Evolutionary conservation across 2,797 vertebrate genomes (phyloP).

Genomic region (Myotis planiceps): DNA sequence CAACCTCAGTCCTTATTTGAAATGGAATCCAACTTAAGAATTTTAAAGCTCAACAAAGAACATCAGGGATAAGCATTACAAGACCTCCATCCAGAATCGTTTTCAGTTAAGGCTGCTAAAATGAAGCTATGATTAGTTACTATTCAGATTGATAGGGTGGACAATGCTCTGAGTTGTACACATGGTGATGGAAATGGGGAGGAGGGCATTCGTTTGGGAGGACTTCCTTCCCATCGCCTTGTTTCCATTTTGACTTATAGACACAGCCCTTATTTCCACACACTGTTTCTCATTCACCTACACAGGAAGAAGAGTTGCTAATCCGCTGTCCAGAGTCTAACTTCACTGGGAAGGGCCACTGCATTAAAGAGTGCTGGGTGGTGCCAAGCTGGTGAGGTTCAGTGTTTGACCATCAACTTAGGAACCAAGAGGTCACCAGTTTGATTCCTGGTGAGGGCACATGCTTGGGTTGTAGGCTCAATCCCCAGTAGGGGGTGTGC

Average conservation of each 20-base stretch:
- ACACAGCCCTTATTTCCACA: background rate
- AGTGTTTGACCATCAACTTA: too few species aligned
- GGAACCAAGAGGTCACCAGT: too few species aligned
- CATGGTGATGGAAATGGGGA: background rate
- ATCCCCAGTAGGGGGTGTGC: too few species aligned
- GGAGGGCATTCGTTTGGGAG: background rate
- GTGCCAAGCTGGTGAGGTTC: too few species aligned
- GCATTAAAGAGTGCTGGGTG: background rate
- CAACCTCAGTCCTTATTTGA: slow-evolving; percentile 58
- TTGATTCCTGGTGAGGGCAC: too few species aligned
- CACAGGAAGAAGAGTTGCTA: background rate
- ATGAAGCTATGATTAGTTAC: slow-evolving; percentile 14
- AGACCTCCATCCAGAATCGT: slow-evolving; percentile 44
- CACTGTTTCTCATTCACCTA: background rate
- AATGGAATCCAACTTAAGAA: slow-evolving; percentile 58
- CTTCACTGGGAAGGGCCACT: background rate
- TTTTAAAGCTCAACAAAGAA: slow-evolving; percentile 61
- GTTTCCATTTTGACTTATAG: background rate
- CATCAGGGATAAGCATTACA: slow-evolving; percentile 29
- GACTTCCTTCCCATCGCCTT: background rate
- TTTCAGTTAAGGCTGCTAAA: slow-evolving; percentile 39
- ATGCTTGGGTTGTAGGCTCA: too few species aligned
- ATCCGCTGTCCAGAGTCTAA: background rate
- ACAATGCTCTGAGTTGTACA: background rate
- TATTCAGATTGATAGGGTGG: background rate